These are phyloP conservation scores for Monodelphis domestica DNA, from an alignment of 2,797 vertebrate genomes.

Conservation along the genomic window DNA sequence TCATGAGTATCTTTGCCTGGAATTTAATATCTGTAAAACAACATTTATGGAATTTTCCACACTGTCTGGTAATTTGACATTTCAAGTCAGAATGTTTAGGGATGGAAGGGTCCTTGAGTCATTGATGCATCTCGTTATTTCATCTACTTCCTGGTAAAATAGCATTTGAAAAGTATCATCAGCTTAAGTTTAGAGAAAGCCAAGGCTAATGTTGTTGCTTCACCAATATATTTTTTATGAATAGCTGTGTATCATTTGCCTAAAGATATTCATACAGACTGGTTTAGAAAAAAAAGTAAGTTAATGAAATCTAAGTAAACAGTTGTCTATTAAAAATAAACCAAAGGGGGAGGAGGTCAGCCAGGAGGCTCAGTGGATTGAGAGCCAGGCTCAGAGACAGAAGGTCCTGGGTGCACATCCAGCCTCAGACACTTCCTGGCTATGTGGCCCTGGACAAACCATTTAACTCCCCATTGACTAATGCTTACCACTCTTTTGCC, in stretches of 20 bases:
- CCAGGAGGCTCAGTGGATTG: too few relatives aligned
- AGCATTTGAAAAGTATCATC: not conserved
- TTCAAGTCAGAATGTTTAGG: not conserved
- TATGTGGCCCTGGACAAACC: too few relatives aligned
- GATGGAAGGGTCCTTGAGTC: not conserved
- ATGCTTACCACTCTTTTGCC: too few relatives aligned
- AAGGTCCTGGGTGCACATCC: too few relatives aligned
- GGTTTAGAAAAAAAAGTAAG: not conserved
- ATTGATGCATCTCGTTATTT: too few relatives aligned
- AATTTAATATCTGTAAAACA: not conserved
- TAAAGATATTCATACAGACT: not conserved
- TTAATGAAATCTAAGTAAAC: not conserved
- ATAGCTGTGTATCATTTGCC: slow-evolving; percentile 46
- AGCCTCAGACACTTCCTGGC: too few relatives aligned
- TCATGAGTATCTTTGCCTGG: not conserved
- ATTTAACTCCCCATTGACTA: too few relatives aligned
- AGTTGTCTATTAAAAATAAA: not conserved
- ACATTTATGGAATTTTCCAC: not conserved
- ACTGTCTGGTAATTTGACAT: not conserved
- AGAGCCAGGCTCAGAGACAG: too few relatives aligned
- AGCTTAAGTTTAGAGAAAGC: not conserved
- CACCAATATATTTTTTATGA: not conserved
- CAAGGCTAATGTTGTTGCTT: not conserved
- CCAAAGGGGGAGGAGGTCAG: too few relatives aligned
- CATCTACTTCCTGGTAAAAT: not conserved